These are phyloP conservation scores for Argentina silus DNA, from an alignment of 2,797 vertebrate genomes.

Conservation along the genomic window DNA sequence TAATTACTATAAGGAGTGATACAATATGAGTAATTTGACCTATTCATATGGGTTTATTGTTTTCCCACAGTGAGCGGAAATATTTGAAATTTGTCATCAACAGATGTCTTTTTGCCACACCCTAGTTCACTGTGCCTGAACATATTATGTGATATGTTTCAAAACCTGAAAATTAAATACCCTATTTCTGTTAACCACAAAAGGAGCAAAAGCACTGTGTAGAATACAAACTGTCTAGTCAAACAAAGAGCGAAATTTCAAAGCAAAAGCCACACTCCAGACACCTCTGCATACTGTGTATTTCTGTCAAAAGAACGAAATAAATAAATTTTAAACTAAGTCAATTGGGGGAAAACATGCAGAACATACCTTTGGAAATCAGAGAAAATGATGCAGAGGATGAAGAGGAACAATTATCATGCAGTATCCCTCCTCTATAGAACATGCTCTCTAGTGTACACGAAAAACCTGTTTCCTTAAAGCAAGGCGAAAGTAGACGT, in stretches of 20 bases:
- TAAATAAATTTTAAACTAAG: constrained; percentile 1
- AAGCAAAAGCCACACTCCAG: constrained; percentile 62
- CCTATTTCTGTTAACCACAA: constrained; percentile 54
- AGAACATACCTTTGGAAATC: constrained; percentile 81
- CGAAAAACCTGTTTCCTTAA: constrained; percentile 74
- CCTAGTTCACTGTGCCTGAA: constrained; percentile 57
- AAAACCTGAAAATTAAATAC: constrained; percentile 47
- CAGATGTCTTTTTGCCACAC: constrained; percentile 69
- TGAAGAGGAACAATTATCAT: constrained; percentile 72
- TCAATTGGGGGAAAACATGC: constrained; percentile 71
- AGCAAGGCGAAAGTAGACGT: constrained; percentile 80
- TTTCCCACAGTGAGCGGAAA: constrained; percentile 64
- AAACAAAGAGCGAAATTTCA: constrained; percentile 70
- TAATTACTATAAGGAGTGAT: constrained; percentile 22
- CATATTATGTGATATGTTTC: constrained; percentile 42
- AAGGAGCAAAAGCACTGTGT: constrained; percentile 48
- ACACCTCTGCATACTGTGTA: constrained; percentile 52
- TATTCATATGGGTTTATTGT: constrained; percentile 42
- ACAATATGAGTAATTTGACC: constrained; percentile 39
- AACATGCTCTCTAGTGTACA: constrained; percentile 74
- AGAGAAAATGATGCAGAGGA: constrained; percentile 69
- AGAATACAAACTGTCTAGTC: constrained; percentile 51
- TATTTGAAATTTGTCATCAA: constrained; percentile 55
- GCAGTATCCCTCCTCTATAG: constrained; percentile 79
- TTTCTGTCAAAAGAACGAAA: constrained; percentile 59